Conservation (phyloP, 2,113 vertebrate species). For the Megaleporinus macrocephalus region DNA sequence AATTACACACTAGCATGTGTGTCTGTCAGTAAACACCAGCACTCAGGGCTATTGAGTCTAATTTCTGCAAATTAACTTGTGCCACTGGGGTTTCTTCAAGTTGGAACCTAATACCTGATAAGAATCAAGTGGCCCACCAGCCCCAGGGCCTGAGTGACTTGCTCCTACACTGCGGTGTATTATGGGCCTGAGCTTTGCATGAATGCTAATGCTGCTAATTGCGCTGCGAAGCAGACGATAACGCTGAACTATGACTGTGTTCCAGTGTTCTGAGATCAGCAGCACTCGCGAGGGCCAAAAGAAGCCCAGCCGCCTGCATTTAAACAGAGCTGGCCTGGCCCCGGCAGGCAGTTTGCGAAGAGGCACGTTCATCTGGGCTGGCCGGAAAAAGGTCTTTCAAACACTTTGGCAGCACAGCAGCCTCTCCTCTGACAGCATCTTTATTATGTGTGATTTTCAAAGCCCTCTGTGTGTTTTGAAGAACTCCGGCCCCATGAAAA, state of each 20-base stretch:
- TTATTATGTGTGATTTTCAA: conserved; percentile 53
- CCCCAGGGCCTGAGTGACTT: neutral
- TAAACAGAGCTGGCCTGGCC: conserved; percentile 21
- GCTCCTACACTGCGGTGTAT: neutral
- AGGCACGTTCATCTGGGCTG: conserved; percentile 11
- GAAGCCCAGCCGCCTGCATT: conserved; percentile 8
- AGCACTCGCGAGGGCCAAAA: conserved; percentile 8
- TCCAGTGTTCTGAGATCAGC: conserved; percentile 28
- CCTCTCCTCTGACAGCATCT: conserved; percentile 17
- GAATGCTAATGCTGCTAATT: conserved; percentile 36
- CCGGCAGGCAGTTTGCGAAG: conserved; percentile 31
- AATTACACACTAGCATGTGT: conserved; percentile 18
- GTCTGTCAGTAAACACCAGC: conserved; percentile 38
- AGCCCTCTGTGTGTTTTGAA: conserved; percentile 42
- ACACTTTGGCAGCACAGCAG: conserved; percentile 21
- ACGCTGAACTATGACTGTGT: conserved; percentile 12
- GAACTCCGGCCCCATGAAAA: conserved; percentile 33
- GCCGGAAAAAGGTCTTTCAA: conserved; percentile 19
- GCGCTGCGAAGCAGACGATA: conserved; percentile 9
- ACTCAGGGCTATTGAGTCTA: conserved; percentile 34
- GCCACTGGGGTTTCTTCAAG: conserved; percentile 38
- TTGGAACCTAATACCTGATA: conserved; percentile 45
- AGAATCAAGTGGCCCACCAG: conserved; percentile 19
- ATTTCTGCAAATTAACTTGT: conserved; percentile 48
- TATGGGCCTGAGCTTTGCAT: conserved; percentile 8